phyloP scores from a whole-genome alignment of 2,888 invertebrate species.

The Prosopocoilus inquinatus region DNA sequence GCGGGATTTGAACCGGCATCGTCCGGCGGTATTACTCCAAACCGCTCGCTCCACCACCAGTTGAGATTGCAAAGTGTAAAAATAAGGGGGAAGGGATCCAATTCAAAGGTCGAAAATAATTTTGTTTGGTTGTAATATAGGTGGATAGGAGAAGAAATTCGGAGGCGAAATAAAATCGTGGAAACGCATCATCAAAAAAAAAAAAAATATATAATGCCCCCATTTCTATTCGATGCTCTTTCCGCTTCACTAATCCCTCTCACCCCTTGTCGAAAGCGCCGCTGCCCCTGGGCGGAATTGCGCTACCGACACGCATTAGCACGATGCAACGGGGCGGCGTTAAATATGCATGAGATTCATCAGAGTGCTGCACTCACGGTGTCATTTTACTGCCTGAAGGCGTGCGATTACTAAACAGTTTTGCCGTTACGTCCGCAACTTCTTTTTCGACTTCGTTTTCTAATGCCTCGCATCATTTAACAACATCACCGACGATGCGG shows the following conservation, averaged over 20 bases:
- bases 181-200: constrained; percentile 26
- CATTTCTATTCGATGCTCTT: constrained; percentile 32
- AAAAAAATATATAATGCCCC: too few species aligned
- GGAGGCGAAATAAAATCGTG: too few species aligned
- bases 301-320: constrained; percentile 26
- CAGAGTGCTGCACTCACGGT: constrained; percentile 20
- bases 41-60: too few species aligned
- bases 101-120: too few species aligned
- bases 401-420: constrained; percentile 12
- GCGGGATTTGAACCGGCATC: too few species aligned
- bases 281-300: constrained; percentile 13
- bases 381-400: constrained; percentile 23
- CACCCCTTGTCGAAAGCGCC: constrained; percentile 23
- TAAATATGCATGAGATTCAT: constrained; percentile 30
- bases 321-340: constrained; percentile 24
- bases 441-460: not conserved
- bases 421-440: constrained; percentile 10
- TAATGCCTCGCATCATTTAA: constrained; percentile 12
- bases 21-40: too few species aligned
- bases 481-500: not conserved
- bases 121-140: too few species aligned
- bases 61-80: too few species aligned
- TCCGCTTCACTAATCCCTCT: constrained; percentile 27
- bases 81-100: too few species aligned
- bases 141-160: too few species aligned